Evolutionary conservation across 2,888 invertebrate species (phyloP).

Genomic region (Plagodis pulveraria): DNA sequence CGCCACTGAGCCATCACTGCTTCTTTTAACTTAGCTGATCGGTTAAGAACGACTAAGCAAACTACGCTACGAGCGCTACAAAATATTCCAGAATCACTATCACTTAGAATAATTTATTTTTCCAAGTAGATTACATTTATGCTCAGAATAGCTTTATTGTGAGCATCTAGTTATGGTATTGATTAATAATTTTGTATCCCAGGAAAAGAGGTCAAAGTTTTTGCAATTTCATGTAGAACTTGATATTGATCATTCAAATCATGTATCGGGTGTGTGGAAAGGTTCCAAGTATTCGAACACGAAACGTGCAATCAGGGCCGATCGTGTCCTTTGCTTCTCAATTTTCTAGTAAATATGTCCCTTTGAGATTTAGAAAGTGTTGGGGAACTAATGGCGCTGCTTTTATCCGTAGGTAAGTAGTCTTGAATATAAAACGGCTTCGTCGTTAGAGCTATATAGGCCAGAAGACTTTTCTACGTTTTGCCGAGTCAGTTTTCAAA

Average conservation of each 20-base stretch:
- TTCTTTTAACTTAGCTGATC: no score
- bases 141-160: neutral
- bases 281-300: conserved; percentile 36
- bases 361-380: conserved; percentile 52
- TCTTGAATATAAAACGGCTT: neutral
- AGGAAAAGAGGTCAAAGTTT: conserved; percentile 9
- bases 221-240: conserved; percentile 5
- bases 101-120: no score
- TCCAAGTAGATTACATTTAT: no score
- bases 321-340: conserved; percentile 50
- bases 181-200: neutral
- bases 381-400: conserved; percentile 9
- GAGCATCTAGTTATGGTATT: neutral
- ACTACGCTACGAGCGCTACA: no score
- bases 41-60: no score
- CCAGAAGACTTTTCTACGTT: no score
- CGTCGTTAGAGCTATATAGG: no score
- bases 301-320: conserved; percentile 53
- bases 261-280: conserved; percentile 38
- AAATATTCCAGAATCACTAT: no score
- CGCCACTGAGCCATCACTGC: no score
- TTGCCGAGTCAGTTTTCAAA: no score
- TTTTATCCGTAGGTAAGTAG: conserved; percentile 2
- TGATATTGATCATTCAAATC: conserved; percentile 30
- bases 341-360: conserved; percentile 64